Evolutionary conservation across 2,888 invertebrate genomes (phyloP).

Genomic region (Parascotia fuliginaria): DNA sequence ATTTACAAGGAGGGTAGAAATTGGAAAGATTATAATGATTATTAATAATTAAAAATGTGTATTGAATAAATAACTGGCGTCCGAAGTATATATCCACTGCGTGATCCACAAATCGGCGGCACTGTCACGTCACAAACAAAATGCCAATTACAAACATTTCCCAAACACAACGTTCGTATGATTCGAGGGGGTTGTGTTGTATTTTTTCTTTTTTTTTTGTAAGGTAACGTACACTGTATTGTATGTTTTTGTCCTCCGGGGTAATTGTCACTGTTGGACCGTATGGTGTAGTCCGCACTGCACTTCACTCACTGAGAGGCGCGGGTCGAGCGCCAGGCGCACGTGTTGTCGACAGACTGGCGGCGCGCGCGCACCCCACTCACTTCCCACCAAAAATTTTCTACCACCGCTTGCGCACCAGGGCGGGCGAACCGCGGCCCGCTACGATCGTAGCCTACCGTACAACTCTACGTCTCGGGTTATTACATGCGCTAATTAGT

Average conservation of each 20-base stretch:
- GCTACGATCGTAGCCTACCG: slow-evolving; percentile 46
- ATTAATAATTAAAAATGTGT: slow-evolving; percentile 37
- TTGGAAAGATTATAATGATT: slow-evolving; percentile 44
- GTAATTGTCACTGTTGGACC: slow-evolving; percentile 60
- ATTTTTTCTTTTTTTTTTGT: slow-evolving; percentile 48
- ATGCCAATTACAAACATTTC: slow-evolving; percentile 84
- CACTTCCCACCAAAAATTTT: slow-evolving; percentile 83
- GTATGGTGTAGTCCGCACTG: slow-evolving; percentile 51
- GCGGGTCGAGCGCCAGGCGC: slow-evolving; percentile 74
- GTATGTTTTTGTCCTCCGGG: slow-evolving; percentile 50
- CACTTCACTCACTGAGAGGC: slow-evolving; percentile 60
- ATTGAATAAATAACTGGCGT: slow-evolving; percentile 60
- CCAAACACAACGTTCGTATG: slow-evolving; percentile 55
- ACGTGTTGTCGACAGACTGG: slow-evolving; percentile 73
- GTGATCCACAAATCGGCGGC: slow-evolving; percentile 67
- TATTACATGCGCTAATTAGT: slow-evolving; percentile 43
- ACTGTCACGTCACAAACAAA: slow-evolving; percentile 81
- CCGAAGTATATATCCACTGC: slow-evolving; percentile 74
- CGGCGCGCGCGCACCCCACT: slow-evolving; percentile 83
- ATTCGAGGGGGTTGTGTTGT: slow-evolving; percentile 53
- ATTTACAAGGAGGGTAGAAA: slow-evolving; percentile 70
- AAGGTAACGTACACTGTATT: slow-evolving; percentile 70
- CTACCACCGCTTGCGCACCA: slow-evolving; percentile 68
- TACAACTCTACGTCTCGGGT: slow-evolving; percentile 19
- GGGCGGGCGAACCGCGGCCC: slow-evolving; percentile 68